phyloP scores from a whole-genome alignment of 2,888 invertebrate genomes.

The Diaprepes abbreviatus region DNA sequence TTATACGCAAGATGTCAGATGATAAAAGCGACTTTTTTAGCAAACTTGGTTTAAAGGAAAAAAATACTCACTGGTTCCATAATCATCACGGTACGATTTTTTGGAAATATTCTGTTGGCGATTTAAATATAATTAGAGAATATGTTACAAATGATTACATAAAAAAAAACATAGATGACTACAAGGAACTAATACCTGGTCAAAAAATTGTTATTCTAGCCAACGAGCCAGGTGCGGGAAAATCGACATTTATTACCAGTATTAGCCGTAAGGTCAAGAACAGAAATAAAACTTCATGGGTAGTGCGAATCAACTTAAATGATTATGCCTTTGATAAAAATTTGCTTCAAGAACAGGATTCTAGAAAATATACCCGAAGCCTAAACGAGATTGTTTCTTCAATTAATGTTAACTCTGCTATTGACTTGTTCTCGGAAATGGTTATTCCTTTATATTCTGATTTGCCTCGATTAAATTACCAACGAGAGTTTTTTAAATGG shows the following conservation, averaged over 20 bases:
- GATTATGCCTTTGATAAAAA: slow-evolving; percentile 38
- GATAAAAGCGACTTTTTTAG: slow-evolving; percentile 4
- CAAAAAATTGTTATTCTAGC: slow-evolving; percentile 38
- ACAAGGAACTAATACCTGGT: background rate
- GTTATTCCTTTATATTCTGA: slow-evolving; percentile 7
- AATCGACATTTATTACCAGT: slow-evolving; percentile 39
- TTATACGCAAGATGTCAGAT: background rate
- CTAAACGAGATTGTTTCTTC: slow-evolving; percentile 18
- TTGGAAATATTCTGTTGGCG: slow-evolving; percentile 20
- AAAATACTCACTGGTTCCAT: slow-evolving; percentile 25
- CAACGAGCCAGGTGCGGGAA: slow-evolving; percentile 38
- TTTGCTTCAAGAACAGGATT: slow-evolving; percentile 4
- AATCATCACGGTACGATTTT: slow-evolving; percentile 16
- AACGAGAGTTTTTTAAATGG: slow-evolving; percentile 28
- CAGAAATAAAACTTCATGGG: slow-evolving; percentile 18
- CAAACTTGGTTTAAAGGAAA: background rate
- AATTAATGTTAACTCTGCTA: slow-evolving; percentile 1
- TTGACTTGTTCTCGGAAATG: slow-evolving; percentile 30
- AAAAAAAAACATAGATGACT: slow-evolving; percentile 18
- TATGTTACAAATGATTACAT: background rate
- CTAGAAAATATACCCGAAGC: slow-evolving; percentile 15
- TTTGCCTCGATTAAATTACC: background rate
- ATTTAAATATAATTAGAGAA: slow-evolving; percentile 16
- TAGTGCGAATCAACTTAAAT: slow-evolving; percentile 37
- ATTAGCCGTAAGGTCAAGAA: slow-evolving; percentile 21